Percentiles rank a stretch among this genome's conserved stretches.
phyloP scores from a whole-genome alignment of 2,888 invertebrate species.

The Scaptomyza flava region DNA sequence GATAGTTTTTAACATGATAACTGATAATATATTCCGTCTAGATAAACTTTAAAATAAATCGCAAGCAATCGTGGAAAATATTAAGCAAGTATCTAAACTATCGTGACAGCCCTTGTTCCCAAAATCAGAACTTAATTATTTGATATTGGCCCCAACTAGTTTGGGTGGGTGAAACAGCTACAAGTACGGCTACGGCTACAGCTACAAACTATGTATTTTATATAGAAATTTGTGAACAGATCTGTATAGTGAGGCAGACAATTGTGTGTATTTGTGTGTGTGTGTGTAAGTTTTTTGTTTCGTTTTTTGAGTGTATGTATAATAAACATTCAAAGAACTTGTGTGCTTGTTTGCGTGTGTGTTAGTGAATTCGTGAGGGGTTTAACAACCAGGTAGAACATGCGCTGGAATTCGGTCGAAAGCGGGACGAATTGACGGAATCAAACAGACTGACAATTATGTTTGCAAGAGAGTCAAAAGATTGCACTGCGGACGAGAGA shows the following conservation, averaged over 20 bases:
- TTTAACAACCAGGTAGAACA: conserved; percentile 44
- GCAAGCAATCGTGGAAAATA: conserved; percentile 22
- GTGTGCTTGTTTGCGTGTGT: not conserved
- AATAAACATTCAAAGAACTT: conserved; percentile 46
- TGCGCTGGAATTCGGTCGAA: conserved; percentile 26
- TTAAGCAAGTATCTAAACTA: conserved; percentile 29
- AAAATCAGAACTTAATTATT: conserved; percentile 9
- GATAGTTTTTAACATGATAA: not conserved
- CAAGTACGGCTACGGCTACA: conserved; percentile 44
- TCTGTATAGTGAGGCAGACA: conserved; percentile 35
- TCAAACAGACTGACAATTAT: conserved; percentile 32
- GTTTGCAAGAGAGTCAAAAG: not conserved
- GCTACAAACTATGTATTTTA: conserved; percentile 39
- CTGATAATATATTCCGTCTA: not conserved
- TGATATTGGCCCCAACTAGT: conserved; percentile 42
- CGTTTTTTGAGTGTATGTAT: conserved; percentile 20
- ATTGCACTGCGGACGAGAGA: conserved; percentile 7
- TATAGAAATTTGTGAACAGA: conserved; percentile 38
- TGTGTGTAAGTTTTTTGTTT: conserved; percentile 11
- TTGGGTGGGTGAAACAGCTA: conserved; percentile 36
- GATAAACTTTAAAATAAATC: not conserved
- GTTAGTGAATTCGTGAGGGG: conserved; percentile 18
- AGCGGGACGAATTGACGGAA: not conserved
- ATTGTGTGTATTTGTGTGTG: conserved; percentile 28
- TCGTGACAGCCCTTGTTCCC: conserved; percentile 2